These are phyloP conservation scores for Bursaphelenchus mucronatus DNA, from an alignment of 1,140 invertebrate species.

Conservation along the genomic window DNA sequence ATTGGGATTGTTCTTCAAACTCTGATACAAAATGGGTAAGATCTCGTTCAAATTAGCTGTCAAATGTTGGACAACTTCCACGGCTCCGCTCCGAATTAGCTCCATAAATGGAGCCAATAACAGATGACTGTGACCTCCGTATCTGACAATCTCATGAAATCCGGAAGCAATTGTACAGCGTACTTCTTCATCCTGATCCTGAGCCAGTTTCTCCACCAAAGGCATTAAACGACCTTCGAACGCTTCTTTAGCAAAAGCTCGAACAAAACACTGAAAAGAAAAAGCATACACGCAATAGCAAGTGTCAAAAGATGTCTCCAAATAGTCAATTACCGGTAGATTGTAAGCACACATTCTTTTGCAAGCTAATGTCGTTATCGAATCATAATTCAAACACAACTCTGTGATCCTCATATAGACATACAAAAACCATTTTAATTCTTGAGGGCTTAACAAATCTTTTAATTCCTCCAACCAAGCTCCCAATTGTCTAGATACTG, in stretches of 20 bases:
- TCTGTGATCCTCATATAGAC: slow-evolving; percentile 47
- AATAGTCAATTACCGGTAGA: slow-evolving; percentile 59
- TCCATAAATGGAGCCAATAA: slow-evolving; percentile 54
- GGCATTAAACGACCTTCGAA: slow-evolving; percentile 42
- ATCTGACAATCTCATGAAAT: slow-evolving; percentile 51
- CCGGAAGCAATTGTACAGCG: slow-evolving; percentile 53
- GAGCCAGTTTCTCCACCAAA: slow-evolving; percentile 41
- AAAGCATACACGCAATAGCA: background rate
- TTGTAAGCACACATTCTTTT: slow-evolving; percentile 63
- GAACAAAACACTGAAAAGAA: slow-evolving; percentile 38
- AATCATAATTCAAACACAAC: slow-evolving; percentile 19
- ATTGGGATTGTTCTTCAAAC: slow-evolving; percentile 1
- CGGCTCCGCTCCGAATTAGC: slow-evolving; percentile 50
- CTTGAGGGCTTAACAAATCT: slow-evolving; percentile 41
- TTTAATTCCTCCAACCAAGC: slow-evolving; percentile 41
- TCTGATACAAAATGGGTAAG: slow-evolving; percentile 44
- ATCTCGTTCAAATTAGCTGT: slow-evolving; percentile 45
- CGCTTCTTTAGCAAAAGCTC: background rate
- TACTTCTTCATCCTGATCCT: slow-evolving; percentile 44
- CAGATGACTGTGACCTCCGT: slow-evolving; percentile 37
- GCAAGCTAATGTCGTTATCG: slow-evolving; percentile 40
- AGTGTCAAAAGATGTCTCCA: no score
- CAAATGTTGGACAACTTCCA: slow-evolving; percentile 53
- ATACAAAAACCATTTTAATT: slow-evolving; percentile 51
- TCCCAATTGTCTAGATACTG: slow-evolving; percentile 62